Percentiles rank a stretch among this genome's conserved stretches.
Conservation (phyloP, 2,888 invertebrate genomes). For the Drosophila mettleri region DNA sequence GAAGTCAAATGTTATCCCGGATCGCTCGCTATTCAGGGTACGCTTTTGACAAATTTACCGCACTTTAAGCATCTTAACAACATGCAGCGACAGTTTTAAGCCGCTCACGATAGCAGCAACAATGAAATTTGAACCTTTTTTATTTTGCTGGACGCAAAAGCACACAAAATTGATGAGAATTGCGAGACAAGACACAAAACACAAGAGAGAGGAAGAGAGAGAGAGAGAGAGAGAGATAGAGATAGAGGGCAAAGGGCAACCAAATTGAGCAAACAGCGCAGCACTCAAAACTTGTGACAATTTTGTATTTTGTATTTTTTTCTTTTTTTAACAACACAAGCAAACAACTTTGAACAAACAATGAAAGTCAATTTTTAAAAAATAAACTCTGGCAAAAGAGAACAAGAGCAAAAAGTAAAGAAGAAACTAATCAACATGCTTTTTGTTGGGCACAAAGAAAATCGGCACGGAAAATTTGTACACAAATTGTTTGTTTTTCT, state of each 20-base stretch:
- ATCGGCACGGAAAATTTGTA: conserved; percentile 21
- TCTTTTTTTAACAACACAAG: conserved; percentile 32
- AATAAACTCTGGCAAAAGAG: conserved; percentile 14
- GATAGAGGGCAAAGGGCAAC: conserved; percentile 5
- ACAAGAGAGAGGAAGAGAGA: neutral
- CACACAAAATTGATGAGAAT: conserved; percentile 39
- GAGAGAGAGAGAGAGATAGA: neutral
- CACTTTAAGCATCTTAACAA: conserved; percentile 50
- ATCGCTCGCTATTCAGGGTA: conserved; percentile 13
- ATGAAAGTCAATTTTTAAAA: conserved; percentile 46
- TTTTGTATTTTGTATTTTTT: conserved; percentile 34
- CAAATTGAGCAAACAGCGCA: conserved; percentile 35
- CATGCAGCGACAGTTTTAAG: conserved; percentile 56
- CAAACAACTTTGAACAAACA: conserved; percentile 68
- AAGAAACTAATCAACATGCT: conserved; percentile 45
- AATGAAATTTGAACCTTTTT: conserved; percentile 55
- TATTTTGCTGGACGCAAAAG: conserved; percentile 12
- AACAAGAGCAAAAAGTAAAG: conserved; percentile 16
- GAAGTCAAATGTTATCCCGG: conserved; percentile 38
- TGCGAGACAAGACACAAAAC: conserved; percentile 5
- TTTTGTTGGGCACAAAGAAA: conserved; percentile 25
- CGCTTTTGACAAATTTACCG: conserved; percentile 57
- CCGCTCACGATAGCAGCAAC: conserved; percentile 45
- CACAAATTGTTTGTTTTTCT: conserved; percentile 10
- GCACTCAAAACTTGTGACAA: conserved; percentile 55